Evolutionary conservation across 2,797 vertebrate genomes (phyloP).

Genomic region (Pipistrellus pipistrellus): DNA sequence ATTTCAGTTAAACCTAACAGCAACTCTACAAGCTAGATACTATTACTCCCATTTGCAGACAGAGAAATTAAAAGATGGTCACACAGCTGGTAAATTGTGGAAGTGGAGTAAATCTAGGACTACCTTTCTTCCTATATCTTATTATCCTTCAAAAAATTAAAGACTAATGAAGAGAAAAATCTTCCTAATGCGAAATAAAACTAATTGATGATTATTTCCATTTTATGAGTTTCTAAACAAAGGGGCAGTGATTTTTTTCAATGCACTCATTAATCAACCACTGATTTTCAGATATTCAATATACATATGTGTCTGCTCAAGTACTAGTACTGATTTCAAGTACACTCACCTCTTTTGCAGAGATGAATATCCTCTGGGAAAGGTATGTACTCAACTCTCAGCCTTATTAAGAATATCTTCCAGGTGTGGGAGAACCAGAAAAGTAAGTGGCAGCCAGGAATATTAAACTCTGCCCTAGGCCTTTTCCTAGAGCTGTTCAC

Average conservation of each 20-base stretch:
- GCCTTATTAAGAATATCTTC: not conserved
- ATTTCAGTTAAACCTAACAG: constrained; percentile 33
- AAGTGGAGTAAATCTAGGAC: constrained; percentile 17
- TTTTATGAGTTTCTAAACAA: constrained; percentile 41
- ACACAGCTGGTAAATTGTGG: not conserved
- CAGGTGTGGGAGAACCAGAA: not conserved
- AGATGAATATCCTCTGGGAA: not conserved
- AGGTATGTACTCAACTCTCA: not conserved
- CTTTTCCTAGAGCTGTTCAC: not conserved
- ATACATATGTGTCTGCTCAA: not conserved
- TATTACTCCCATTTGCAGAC: constrained; percentile 29
- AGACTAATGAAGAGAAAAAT: constrained; percentile 1
- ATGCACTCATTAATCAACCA: not conserved
- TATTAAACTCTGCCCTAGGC: not conserved
- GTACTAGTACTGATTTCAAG: constrained; percentile 1
- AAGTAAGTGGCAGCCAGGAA: constrained; percentile 14
- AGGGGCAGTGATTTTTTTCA: not conserved
- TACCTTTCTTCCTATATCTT: constrained; percentile 21
- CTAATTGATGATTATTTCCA: constrained; percentile 5
- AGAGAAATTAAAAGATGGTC: constrained; percentile 46
- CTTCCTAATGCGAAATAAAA: constrained; percentile 39
- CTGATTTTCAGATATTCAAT: constrained; percentile 13
- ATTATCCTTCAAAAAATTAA: constrained; percentile 21
- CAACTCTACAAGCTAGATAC: constrained; percentile 8
- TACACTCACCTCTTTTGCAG: not conserved